Evolutionary conservation across 1,140 invertebrate genomes (phyloP).

Genomic region (Telenomus remus): DNA sequence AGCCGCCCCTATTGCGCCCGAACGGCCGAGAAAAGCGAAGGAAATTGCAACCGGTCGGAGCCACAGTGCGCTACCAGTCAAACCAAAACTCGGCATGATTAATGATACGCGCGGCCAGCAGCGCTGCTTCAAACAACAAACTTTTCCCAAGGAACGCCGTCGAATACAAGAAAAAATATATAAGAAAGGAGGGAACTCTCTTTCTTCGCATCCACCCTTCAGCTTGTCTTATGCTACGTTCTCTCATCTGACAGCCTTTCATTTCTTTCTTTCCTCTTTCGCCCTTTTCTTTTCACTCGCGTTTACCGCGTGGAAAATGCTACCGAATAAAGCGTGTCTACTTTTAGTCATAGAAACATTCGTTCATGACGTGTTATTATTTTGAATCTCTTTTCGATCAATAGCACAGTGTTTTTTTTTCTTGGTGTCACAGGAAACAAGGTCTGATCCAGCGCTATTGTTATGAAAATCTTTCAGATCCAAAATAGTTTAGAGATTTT

Average conservation of each 20-base stretch:
- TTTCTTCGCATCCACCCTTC: conserved; percentile 77
- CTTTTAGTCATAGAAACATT: neutral
- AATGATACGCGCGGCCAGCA: conserved; percentile 76
- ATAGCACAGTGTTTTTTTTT: too few relatives aligned
- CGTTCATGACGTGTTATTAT: neutral
- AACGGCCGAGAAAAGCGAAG: conserved; percentile 59
- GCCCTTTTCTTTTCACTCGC: conserved; percentile 53
- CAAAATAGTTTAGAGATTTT: too few relatives aligned
- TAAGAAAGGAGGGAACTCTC: conserved; percentile 77
- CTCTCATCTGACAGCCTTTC: conserved; percentile 68
- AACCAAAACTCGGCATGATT: conserved; percentile 80
- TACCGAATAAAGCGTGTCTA: conserved; percentile 13
- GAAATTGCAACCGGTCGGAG: conserved; percentile 61
- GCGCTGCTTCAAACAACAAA: conserved; percentile 80
- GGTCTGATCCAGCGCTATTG: too few relatives aligned
- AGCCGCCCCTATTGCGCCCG: conserved; percentile 30
- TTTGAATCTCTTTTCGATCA: too few relatives aligned
- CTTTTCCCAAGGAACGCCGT: conserved; percentile 78
- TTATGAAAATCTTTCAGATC: too few relatives aligned
- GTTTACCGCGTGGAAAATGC: conserved; percentile 47
- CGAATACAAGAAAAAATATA: conserved; percentile 77
- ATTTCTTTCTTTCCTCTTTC: conserved; percentile 69
- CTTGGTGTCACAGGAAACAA: too few relatives aligned
- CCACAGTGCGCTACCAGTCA: conserved; percentile 76
- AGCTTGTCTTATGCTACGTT: conserved; percentile 71